Conservation (phyloP, 2,888 invertebrate genomes). For the Mechanitis mazaeus region DNA sequence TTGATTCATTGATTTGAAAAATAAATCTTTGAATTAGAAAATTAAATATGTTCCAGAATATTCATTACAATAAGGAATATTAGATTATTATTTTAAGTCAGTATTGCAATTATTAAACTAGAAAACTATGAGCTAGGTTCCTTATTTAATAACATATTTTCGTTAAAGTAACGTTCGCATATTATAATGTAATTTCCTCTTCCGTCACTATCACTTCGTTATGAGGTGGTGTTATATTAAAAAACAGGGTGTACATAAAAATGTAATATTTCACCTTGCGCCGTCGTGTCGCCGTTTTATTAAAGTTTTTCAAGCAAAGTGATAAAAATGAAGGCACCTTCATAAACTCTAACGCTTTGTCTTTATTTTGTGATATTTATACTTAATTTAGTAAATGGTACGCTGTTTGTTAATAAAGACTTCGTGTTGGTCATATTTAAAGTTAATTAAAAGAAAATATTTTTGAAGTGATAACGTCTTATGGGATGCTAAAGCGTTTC, state of each 20-base stretch:
- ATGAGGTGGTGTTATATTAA: constrained; percentile 46
- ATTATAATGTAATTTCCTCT: constrained; percentile 8
- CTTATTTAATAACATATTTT: background rate
- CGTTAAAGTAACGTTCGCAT: constrained; percentile 5
- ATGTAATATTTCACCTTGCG: constrained; percentile 57
- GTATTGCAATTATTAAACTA: too few relatives aligned
- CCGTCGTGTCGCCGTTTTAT: constrained; percentile 57
- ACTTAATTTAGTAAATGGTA: constrained; percentile 25
- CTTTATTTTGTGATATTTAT: constrained; percentile 53
- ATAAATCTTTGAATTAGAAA: too few relatives aligned
- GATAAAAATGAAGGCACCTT: constrained; percentile 64
- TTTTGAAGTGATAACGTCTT: too few relatives aligned
- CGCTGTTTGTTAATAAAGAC: constrained; percentile 9
- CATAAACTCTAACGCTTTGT: constrained; percentile 49
- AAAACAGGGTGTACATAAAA: constrained; percentile 56
- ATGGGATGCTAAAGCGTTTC: too few relatives aligned
- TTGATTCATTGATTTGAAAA: too few relatives aligned
- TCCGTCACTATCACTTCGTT: constrained; percentile 19
- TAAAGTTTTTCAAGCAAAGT: constrained; percentile 66
- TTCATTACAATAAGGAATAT: too few relatives aligned
- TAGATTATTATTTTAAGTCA: too few relatives aligned
- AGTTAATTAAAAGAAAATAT: constrained; percentile 6
- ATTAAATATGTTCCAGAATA: too few relatives aligned
- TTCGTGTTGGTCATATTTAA: constrained; percentile 14
- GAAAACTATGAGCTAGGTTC: too few relatives aligned